Percentiles rank a stretch among this genome's conserved stretches.
These are phyloP conservation scores for Brachynemurus nebulosus DNA, from an alignment of 2,888 invertebrate species.

Conservation along the genomic window DNA sequence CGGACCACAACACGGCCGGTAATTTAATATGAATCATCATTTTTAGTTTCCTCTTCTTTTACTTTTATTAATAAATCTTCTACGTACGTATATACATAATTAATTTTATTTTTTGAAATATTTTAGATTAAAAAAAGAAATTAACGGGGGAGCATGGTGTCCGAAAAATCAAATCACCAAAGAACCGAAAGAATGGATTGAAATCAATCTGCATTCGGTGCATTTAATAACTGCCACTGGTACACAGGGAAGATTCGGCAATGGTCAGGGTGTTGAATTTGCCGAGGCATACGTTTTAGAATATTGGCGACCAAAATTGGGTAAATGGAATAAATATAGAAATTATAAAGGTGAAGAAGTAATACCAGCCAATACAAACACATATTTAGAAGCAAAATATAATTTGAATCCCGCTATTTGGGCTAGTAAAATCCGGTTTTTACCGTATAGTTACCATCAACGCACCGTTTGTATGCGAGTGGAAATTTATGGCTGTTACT, in stretches of 20 bases:
- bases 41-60: too few relatives aligned
- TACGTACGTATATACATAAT: too few relatives aligned
- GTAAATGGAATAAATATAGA: constrained; percentile 72
- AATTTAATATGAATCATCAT: too few relatives aligned
- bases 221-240: constrained; percentile 70
- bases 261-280: constrained; percentile 79
- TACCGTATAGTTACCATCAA: constrained; percentile 69
- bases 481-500: constrained; percentile 77
- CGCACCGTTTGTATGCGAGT: constrained; percentile 86
- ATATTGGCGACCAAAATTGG: constrained; percentile 67
- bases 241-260: constrained; percentile 83
- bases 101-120: constrained; percentile 14
- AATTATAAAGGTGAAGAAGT: constrained; percentile 66
- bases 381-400: constrained; percentile 67
- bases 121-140: constrained; percentile 66
- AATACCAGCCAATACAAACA: constrained; percentile 71
- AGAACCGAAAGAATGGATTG: constrained; percentile 63
- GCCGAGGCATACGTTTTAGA: constrained; percentile 72
- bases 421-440: constrained; percentile 70
- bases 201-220: constrained; percentile 64
- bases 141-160: constrained; percentile 87
- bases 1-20: constrained; percentile 78
- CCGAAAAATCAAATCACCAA: constrained; percentile 66
- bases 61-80: too few relatives aligned
- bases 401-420: constrained; percentile 71